phyloP scores from a whole-genome alignment of 2,888 invertebrate genomes.

The Tinea pellionella region DNA sequence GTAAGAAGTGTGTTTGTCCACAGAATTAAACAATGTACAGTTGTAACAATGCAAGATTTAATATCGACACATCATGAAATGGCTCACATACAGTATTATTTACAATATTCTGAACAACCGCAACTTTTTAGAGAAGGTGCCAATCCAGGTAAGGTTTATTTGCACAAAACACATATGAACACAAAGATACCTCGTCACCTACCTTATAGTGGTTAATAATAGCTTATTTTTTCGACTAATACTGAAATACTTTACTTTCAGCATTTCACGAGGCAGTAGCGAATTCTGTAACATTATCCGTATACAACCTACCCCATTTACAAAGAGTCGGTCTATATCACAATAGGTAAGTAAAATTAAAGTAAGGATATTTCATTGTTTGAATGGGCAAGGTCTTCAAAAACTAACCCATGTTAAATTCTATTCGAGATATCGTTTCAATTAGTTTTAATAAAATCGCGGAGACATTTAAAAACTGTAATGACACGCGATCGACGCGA shows the following conservation, averaged over 20 bases:
- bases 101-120: slow-evolving; percentile 81
- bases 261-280: slow-evolving; percentile 90
- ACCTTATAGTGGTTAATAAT: too few species aligned
- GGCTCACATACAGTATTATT: slow-evolving; percentile 84
- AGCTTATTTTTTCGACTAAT: too few species aligned
- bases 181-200: too few species aligned
- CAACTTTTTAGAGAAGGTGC: slow-evolving; percentile 83
- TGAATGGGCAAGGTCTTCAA: background rate
- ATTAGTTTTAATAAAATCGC: too few species aligned
- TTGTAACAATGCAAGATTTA: slow-evolving; percentile 80
- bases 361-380: background rate
- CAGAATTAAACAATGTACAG: slow-evolving; percentile 87
- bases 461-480: too few species aligned
- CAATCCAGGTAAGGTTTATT: slow-evolving; percentile 79
- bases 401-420: too few species aligned
- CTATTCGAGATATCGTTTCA: too few species aligned
- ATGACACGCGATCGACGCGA: too few species aligned
- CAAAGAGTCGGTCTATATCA: slow-evolving; percentile 78
- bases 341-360: slow-evolving; percentile 51
- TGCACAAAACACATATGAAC: too few species aligned
- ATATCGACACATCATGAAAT: slow-evolving; percentile 86
- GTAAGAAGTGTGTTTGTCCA: too few species aligned
- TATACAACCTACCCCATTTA: slow-evolving; percentile 81
- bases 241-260: too few species aligned
- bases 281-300: slow-evolving; percentile 81